Conservation (phyloP, 2,113 vertebrate genomes). For the Ptilonorhynchus violaceus region DNA sequence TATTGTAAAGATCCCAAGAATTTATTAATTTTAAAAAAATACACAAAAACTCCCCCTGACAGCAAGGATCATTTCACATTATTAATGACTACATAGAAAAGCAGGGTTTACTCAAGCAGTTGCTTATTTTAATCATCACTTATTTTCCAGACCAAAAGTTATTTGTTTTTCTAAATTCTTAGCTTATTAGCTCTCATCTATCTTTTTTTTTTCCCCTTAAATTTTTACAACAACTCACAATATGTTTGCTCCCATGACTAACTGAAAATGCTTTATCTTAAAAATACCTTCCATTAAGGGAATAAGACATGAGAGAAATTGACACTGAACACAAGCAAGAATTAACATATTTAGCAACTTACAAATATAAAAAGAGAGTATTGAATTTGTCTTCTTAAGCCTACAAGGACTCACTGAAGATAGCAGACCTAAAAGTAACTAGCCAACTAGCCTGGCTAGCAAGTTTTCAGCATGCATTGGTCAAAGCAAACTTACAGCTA, state of each 20-base stretch:
- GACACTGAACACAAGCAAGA: background rate
- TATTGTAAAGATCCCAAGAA: background rate
- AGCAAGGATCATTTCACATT: background rate
- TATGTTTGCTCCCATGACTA: background rate
- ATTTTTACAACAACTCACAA: background rate
- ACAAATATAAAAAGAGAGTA: background rate
- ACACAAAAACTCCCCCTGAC: background rate
- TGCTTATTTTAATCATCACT: background rate
- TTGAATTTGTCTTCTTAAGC: background rate
- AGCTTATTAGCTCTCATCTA: background rate
- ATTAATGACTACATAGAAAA: background rate
- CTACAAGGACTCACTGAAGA: background rate
- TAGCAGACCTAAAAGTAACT: background rate
- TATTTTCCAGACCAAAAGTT: background rate
- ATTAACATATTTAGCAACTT: background rate
- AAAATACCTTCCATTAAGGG: background rate
- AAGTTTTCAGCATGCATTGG: background rate
- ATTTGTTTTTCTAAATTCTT: background rate
- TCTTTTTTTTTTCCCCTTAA: background rate
- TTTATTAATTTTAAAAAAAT: background rate
- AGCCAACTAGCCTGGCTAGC: background rate
- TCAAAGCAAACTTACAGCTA: background rate
- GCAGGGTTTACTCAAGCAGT: background rate
- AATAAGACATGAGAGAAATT: background rate
- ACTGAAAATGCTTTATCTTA: background rate